phyloP scores from a whole-genome alignment of 2,888 invertebrate species.

The Ceriagrion tenellum region DNA sequence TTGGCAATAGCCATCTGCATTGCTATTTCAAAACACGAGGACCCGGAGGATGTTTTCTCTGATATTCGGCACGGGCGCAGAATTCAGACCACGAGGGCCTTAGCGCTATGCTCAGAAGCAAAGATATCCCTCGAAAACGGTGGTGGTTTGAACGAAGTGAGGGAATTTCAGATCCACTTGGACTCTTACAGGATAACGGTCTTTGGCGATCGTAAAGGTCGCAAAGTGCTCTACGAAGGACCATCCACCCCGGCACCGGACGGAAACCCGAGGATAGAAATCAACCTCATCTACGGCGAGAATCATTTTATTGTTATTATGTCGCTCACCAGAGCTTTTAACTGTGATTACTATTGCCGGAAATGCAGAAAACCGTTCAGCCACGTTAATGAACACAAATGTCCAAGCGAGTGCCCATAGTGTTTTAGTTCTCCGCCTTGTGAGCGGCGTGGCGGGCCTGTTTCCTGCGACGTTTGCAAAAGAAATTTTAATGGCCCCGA shows the following conservation, averaged over 20 bases:
- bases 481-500: background rate
- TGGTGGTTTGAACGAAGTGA: background rate
- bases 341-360: background rate
- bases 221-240: no score
- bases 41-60: background rate
- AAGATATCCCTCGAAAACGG: background rate
- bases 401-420: background rate
- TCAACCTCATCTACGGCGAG: no score
- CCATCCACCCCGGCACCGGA: no score
- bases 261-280: no score
- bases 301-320: no score
- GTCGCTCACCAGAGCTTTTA: no score
- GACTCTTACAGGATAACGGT: background rate
- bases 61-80: background rate
- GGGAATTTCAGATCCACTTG: background rate
- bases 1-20: background rate
- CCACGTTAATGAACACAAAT: background rate
- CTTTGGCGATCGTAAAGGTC: background rate
- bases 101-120: background rate
- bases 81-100: background rate
- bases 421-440: background rate
- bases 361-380: background rate
- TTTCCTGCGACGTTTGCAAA: background rate
- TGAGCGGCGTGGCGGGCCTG: background rate
- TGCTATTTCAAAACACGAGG: background rate